A percentile compares a stretch with the other conserved stretches of the same genome.
phyloP scores from a whole-genome alignment of 2,113 vertebrate species.

The Gasterosteus nipponicus region DNA sequence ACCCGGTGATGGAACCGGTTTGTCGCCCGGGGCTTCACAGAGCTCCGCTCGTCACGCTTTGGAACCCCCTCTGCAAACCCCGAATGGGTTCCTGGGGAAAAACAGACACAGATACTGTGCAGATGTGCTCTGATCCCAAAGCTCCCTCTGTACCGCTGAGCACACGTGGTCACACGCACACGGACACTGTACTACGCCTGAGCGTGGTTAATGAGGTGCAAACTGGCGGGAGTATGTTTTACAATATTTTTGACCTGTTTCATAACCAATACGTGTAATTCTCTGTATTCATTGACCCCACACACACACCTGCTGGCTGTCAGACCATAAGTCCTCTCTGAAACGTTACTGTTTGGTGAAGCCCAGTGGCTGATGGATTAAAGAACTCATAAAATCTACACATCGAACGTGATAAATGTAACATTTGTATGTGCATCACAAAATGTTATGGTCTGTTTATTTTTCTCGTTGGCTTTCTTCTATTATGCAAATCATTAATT shows the following conservation, averaged over 20 bases:
- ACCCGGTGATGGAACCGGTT: slow-evolving; percentile 10
- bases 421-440: background rate
- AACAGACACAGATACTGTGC: background rate
- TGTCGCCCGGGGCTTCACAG: background rate
- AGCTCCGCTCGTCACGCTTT: background rate
- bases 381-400: slow-evolving; percentile 1
- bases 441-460: background rate
- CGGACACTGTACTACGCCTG: background rate
- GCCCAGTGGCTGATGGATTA: slow-evolving; percentile 5
- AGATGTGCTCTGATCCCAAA: background rate
- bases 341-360: slow-evolving; percentile 16
- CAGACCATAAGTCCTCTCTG: too few species aligned
- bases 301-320: slow-evolving; percentile 22
- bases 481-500: background rate
- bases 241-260: slow-evolving; percentile 19
- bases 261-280: slow-evolving; percentile 34
- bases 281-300: slow-evolving; percentile 55
- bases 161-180: background rate
- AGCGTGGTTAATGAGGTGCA: slow-evolving; percentile 1
- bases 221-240: slow-evolving; percentile 3
- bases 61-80: background rate
- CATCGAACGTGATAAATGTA: background rate
- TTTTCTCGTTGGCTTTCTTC: background rate
- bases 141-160: background rate
- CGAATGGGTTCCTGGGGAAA: background rate